A percentile compares a stretch with the other conserved stretches of the same genome.
phyloP scores from a whole-genome alignment of 2,888 invertebrate genomes.

The Himalopsyche kuldschensis region DNA sequence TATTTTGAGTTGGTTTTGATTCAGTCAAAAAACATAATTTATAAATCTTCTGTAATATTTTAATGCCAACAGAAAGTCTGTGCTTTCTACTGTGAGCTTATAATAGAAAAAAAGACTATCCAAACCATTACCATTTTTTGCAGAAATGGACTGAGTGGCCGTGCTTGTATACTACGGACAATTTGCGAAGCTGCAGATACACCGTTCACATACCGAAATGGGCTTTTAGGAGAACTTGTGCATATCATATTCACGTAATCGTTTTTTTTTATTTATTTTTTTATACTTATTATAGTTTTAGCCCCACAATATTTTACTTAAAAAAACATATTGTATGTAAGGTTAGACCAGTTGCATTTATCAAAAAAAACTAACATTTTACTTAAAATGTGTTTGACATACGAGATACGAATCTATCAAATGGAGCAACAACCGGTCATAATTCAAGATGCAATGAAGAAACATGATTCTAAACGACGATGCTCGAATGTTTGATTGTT shows the following conservation, averaged over 20 bases:
- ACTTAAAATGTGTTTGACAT: too few species aligned
- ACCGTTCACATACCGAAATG: slow-evolving; percentile 69
- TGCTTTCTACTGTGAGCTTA: neutral
- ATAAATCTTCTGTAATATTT: neutral
- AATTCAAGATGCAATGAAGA: too few species aligned
- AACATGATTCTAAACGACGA: too few species aligned
- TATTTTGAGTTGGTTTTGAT: too few species aligned
- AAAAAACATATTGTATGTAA: too few species aligned
- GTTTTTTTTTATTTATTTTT: neutral
- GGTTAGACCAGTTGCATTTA: too few species aligned
- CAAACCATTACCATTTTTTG: slow-evolving; percentile 42
- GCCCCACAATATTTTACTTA: too few species aligned
- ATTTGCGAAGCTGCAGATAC: slow-evolving; percentile 76
- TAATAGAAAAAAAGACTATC: neutral
- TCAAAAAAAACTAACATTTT: too few species aligned
- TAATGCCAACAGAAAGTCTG: neutral
- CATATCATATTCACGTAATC: slow-evolving; percentile 76
- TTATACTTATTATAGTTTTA: neutral
- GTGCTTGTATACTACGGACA: slow-evolving; percentile 71
- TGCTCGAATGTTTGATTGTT: too few species aligned
- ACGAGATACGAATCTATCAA: too few species aligned
- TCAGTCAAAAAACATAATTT: too few species aligned
- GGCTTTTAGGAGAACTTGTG: slow-evolving; percentile 73
- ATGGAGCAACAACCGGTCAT: too few species aligned
- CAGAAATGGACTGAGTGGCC: slow-evolving; percentile 67